phyloP scores from a whole-genome alignment of 2,797 vertebrate genomes.

The Protonibea diacanthus region DNA sequence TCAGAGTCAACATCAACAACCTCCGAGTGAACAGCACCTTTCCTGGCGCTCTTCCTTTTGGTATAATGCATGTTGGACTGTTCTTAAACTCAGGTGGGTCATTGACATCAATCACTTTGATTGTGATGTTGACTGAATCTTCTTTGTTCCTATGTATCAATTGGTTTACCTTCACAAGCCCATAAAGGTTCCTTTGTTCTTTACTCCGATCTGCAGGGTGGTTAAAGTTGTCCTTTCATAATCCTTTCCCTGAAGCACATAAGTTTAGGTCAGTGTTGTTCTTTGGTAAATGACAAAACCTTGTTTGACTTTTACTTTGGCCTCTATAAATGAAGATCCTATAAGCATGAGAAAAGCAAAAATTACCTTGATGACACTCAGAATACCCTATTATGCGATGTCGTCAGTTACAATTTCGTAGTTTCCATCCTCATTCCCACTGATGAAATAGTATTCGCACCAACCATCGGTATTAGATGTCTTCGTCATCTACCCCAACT shows the following conservation, averaged over 20 bases:
- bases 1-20: constrained; percentile 80
- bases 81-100: constrained; percentile 81
- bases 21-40: constrained; percentile 69
- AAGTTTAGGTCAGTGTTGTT: neutral
- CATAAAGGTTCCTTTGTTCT: constrained; percentile 84
- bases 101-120: constrained; percentile 80
- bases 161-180: constrained; percentile 63
- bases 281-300: neutral
- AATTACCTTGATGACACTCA: constrained; percentile 87
- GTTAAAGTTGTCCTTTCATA: constrained; percentile 55
- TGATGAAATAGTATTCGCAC: constrained; percentile 78
- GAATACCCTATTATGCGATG: constrained; percentile 86
- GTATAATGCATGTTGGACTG: constrained; percentile 35
- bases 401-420: constrained; percentile 86
- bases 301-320: neutral
- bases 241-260: constrained; percentile 79
- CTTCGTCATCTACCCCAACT: constrained; percentile 83
- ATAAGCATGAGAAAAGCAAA: neutral
- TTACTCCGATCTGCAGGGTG: constrained; percentile 75
- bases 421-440: constrained; percentile 83
- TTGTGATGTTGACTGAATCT: constrained; percentile 50
- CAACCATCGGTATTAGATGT: constrained; percentile 83
- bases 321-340: neutral
- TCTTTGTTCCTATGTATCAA: rapidly evolving
- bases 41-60: constrained; percentile 84